Evolutionary conservation across 2,797 vertebrate genomes (phyloP).

Genomic region (Myotis planiceps): DNA sequence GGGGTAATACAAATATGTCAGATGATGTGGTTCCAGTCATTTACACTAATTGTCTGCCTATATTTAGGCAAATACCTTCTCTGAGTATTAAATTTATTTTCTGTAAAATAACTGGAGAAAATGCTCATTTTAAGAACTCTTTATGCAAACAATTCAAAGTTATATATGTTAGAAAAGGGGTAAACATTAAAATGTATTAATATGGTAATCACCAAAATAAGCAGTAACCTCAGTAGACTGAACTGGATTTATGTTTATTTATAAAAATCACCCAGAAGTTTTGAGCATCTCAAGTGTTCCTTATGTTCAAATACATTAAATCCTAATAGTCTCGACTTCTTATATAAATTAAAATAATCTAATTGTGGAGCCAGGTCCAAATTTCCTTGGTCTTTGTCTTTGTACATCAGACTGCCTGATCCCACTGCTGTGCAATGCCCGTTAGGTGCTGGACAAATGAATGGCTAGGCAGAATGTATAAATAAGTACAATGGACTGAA

Average conservation of each 20-base stretch:
- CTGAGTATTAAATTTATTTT: conserved; percentile 17
- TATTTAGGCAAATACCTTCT: neutral
- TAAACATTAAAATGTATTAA: neutral
- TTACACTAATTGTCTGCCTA: neutral
- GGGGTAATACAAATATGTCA: neutral
- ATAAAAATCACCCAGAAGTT: neutral
- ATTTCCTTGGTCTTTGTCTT: neutral
- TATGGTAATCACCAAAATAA: conserved; percentile 3
- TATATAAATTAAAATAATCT: neutral
- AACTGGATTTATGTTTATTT: neutral
- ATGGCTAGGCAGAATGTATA: neutral
- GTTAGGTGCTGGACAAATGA: neutral
- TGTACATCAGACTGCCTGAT: neutral
- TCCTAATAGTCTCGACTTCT: neutral
- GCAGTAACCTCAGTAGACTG: neutral
- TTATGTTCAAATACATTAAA: neutral
- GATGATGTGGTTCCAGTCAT: neutral
- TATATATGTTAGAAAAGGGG: neutral
- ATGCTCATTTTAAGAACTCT: neutral
- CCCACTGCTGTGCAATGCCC: neutral
- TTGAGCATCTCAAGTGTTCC: neutral
- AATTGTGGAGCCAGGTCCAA: neutral
- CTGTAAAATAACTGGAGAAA: neutral
- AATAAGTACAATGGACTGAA: neutral
- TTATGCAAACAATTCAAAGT: neutral